Percentiles rank a stretch among this genome's conserved stretches.
These are phyloP conservation scores for Agriopis marginaria DNA, from an alignment of 2,888 invertebrate species.

Conservation along the genomic window DNA sequence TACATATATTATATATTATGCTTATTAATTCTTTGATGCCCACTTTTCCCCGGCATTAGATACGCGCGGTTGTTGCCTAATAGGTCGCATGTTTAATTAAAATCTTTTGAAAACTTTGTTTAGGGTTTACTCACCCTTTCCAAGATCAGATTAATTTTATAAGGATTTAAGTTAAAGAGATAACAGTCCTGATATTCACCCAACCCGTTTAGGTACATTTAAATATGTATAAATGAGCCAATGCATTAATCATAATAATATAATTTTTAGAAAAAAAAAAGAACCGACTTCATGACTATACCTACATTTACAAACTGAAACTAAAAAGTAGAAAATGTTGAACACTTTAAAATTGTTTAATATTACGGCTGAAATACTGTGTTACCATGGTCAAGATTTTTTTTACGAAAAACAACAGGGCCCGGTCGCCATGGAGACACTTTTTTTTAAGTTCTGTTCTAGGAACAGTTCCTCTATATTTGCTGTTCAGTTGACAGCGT, in stretches of 20 bases:
- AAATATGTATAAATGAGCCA: neutral
- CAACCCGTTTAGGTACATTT: conserved; percentile 3
- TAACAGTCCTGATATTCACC: conserved; percentile 4
- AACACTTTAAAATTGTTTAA: too few species aligned
- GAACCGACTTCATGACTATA: too few species aligned
- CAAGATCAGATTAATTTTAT: conserved; percentile 41
- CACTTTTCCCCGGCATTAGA: conserved; percentile 16
- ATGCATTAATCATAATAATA: conserved; percentile 17
- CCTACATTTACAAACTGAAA: too few species aligned
- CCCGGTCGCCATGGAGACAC: too few species aligned
- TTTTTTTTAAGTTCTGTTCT: too few species aligned
- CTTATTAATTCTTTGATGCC: conserved; percentile 12
- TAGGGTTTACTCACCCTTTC: conserved; percentile 28
- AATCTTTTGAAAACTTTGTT: conserved; percentile 43
- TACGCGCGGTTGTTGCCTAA: conserved; percentile 25
- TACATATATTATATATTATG: conserved; percentile 7
- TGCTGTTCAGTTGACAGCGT: too few species aligned
- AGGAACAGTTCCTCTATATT: too few species aligned
- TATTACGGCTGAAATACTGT: too few species aligned
- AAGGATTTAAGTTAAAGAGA: conserved; percentile 24
- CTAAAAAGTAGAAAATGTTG: too few species aligned
- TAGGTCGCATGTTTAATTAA: conserved; percentile 42
- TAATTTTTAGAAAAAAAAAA: too few species aligned
- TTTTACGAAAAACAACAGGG: too few species aligned
- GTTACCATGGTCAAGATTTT: too few species aligned